phyloP scores from a whole-genome alignment of 2,113 vertebrate species.

The Kobus ellipsiprymnus region DNA sequence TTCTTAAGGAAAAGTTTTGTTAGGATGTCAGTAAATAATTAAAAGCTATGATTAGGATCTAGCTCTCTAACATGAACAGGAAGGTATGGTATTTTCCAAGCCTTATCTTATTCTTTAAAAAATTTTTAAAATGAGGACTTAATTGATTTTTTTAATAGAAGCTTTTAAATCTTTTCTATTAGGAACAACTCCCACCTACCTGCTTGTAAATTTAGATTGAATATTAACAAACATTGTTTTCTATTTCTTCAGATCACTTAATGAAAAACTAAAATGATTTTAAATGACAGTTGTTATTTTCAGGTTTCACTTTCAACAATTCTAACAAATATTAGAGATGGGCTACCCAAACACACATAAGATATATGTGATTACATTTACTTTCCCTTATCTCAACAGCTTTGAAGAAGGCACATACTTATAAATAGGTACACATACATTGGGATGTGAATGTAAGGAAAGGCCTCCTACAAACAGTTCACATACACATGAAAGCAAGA shows the following conservation, averaged over 20 bases:
- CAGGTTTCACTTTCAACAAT: slow-evolving; percentile 45
- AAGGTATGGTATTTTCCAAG: neutral
- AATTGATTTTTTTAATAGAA: slow-evolving; percentile 51
- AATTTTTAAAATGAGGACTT: slow-evolving; percentile 33
- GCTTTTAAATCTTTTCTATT: slow-evolving; percentile 55
- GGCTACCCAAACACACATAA: neutral
- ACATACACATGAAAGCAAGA: neutral
- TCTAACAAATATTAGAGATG: neutral
- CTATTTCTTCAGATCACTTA: slow-evolving; percentile 20
- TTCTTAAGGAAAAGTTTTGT: neutral
- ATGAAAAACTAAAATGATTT: slow-evolving; percentile 29
- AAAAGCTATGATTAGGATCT: slow-evolving; percentile 26
- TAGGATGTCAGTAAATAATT: slow-evolving; percentile 43
- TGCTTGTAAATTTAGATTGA: slow-evolving; percentile 68
- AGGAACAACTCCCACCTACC: slow-evolving; percentile 51
- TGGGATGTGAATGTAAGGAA: neutral
- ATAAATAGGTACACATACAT: neutral
- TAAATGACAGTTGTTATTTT: slow-evolving; percentile 4
- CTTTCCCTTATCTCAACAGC: neutral
- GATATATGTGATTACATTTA: neutral
- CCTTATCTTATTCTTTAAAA: neutral
- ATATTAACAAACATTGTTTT: slow-evolving; percentile 54
- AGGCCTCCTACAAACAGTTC: neutral
- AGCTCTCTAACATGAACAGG: slow-evolving; percentile 23
- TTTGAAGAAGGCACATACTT: neutral